phyloP scores from a whole-genome alignment of 1,140 invertebrate species.

The Neodiprion lecontei region DNA sequence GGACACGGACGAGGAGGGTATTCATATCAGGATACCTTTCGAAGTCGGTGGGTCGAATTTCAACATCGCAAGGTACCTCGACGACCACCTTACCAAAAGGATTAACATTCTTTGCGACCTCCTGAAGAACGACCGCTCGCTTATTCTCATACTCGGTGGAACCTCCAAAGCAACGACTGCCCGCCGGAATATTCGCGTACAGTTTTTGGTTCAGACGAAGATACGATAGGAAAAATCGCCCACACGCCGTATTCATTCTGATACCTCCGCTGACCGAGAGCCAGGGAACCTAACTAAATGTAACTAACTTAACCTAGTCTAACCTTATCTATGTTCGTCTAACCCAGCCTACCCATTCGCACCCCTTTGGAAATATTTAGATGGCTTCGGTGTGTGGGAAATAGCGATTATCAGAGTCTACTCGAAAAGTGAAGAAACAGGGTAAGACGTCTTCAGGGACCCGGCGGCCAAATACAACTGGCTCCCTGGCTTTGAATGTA shows the following conservation, averaged over 20 bases:
- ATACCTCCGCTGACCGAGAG: neutral
- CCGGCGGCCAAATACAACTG: too few species aligned
- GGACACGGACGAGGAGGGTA: constrained; percentile 25
- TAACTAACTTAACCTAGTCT: neutral
- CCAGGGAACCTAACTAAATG: neutral
- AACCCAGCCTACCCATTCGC: neutral
- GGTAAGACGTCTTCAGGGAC: too few species aligned
- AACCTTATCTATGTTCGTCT: neutral
- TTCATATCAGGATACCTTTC: constrained; percentile 31
- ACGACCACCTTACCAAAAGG: constrained; percentile 30
- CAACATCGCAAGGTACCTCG: constrained; percentile 28
- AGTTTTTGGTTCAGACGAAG: constrained; percentile 6
- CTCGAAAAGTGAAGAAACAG: too few species aligned
- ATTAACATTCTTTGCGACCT: constrained; percentile 28
- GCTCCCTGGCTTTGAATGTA: too few species aligned
- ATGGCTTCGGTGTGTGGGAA: too few species aligned
- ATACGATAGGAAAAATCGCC: constrained; percentile 6
- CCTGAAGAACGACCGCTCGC: constrained; percentile 13
- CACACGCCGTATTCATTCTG: constrained; percentile 8
- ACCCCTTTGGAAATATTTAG: too few species aligned
- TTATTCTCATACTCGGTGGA: neutral
- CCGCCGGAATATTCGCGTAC: neutral
- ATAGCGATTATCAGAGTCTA: too few species aligned
- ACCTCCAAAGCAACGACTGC: neutral
- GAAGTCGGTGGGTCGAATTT: constrained; percentile 28